A percentile compares a stretch with the other conserved stretches of the same genome.
phyloP scores from a whole-genome alignment of 2,888 invertebrate species.

The Eumacrocentrus americanus region DNA sequence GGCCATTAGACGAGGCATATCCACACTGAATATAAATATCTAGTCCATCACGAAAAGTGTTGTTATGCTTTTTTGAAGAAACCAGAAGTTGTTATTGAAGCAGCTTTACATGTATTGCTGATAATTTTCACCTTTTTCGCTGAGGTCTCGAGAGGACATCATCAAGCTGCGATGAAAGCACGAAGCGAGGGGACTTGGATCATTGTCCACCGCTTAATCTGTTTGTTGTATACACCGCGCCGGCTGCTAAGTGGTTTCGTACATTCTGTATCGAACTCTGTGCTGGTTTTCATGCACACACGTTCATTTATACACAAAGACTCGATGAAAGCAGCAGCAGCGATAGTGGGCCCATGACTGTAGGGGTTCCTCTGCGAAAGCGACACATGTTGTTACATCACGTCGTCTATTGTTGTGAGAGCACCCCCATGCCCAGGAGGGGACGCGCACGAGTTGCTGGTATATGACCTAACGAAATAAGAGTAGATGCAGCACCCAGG shows the following conservation, averaged over 20 bases:
- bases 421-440: conserved; percentile 35
- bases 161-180: neutral
- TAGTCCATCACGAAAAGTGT: conserved; percentile 31
- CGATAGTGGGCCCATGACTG: conserved; percentile 12
- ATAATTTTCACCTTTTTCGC: neutral
- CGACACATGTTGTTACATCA: conserved; percentile 61
- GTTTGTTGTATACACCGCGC: conserved; percentile 59
- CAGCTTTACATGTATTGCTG: too few species aligned
- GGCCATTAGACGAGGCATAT: conserved; percentile 8
- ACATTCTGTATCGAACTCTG: conserved; percentile 47
- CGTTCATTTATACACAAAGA: neutral
- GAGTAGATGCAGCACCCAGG: conserved; percentile 26
- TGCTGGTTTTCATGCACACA: neutral
- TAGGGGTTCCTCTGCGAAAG: conserved; percentile 51
- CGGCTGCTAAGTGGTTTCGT: conserved; percentile 58
- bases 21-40: conserved; percentile 23
- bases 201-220: conserved; percentile 56
- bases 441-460: conserved; percentile 3
- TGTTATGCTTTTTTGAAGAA: neutral
- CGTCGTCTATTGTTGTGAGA: conserved; percentile 49
- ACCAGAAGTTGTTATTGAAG: too few species aligned
- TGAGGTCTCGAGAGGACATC: neutral
- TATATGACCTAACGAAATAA: conserved; percentile 3
- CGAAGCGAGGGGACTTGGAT: conserved; percentile 39
- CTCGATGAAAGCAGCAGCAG: conserved; percentile 23